Evolutionary conservation across 2,888 invertebrate genomes (phyloP), one percentile per base, ranked within the genome.

Genomic region (Caenorhabditis doughertyi): DNA sequence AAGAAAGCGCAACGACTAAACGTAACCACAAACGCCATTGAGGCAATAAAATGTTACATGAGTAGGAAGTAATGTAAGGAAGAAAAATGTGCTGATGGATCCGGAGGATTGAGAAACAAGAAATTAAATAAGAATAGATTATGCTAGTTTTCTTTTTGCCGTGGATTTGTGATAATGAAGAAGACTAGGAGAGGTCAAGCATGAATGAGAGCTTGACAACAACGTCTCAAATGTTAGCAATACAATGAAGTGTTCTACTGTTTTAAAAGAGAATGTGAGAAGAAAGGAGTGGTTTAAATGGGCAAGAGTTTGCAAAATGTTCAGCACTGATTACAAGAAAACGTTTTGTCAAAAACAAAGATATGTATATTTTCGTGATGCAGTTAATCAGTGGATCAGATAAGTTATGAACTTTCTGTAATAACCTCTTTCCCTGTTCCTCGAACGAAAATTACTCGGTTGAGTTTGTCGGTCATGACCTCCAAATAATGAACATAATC

Each of bases 371-470:
- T 67, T 21, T 27, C 55, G n/a, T 44, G 29, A 35, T 1, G 53
- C 27, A 42, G 27, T 53, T 16, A n/a, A 18, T 5, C 18, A 23
- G 13, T 27, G 35, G 1, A n/a, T 25, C 18, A 9, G 21, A 4
- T 3, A 16, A 53, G 32, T 76, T 84, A 89, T 11, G 89, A 89
- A 58, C 82, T 81, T 13, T 89, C 87, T n/a, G 91, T 91, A 53
- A 91, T 91, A 27, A 91, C 91, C 81, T 91, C 91, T 35, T 89
- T 88, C 49, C 91, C 91, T 7, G 90, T 90, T 47, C 90, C 90
- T 29, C 91, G 87, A 2, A 91, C 89, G 73, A 91, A 89, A 47
- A 91, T 84, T 39, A 91, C 89, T 56, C 91, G 80, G 62, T 86
- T 86, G 70, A 91, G 64, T 42, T 89, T 88, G 79, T 90, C 89